Evolutionary conservation across 1,140 invertebrate genomes (phyloP).

Genomic region (Drosophila pallidifrons): DNA sequence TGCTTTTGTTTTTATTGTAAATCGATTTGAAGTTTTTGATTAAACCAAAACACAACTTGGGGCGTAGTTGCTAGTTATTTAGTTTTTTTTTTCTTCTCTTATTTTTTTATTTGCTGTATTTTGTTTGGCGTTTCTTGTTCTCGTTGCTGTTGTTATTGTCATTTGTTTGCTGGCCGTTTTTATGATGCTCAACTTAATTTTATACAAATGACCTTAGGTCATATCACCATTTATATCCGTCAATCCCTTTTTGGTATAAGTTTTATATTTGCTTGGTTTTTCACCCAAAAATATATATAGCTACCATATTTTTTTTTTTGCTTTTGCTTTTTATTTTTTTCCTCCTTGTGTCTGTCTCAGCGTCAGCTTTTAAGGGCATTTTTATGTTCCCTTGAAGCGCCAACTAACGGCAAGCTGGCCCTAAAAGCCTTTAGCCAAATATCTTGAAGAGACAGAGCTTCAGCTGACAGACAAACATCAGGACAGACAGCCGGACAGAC

Average conservation of each 20-base stretch:
- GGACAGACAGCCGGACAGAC: conserved; percentile 39
- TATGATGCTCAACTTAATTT: conserved; percentile 84
- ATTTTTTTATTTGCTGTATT: conserved; percentile 21
- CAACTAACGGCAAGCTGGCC: conserved; percentile 75
- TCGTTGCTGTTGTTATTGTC: conserved; percentile 20
- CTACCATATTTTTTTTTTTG: conserved; percentile 1
- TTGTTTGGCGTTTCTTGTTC: conserved; percentile 10
- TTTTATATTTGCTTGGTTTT: conserved; percentile 80
- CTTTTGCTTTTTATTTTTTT: conserved; percentile 15
- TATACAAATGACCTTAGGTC: conserved; percentile 83
- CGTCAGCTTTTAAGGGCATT: conserved; percentile 76
- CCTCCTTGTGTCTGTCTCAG: conserved; percentile 45
- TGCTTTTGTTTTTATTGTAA: conserved; percentile 68
- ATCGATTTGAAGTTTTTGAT: conserved; percentile 81
- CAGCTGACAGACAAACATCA: conserved; percentile 45
- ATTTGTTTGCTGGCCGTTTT: conserved; percentile 58
- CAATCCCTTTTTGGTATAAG: conserved; percentile 82
- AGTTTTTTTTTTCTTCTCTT: conserved; percentile 19
- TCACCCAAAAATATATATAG: neutral
- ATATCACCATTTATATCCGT: conserved; percentile 84
- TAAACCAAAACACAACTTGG: conserved; percentile 57
- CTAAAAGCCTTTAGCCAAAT: conserved; percentile 82
- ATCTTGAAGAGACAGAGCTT: conserved; percentile 71
- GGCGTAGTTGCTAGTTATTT: conserved; percentile 44
- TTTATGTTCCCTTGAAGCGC: conserved; percentile 79